Percentiles rank a stretch among this genome's conserved stretches.
These are phyloP conservation scores for Caiman crocodilus DNA, from an alignment of 2,797 vertebrate species.

Conservation along the genomic window DNA sequence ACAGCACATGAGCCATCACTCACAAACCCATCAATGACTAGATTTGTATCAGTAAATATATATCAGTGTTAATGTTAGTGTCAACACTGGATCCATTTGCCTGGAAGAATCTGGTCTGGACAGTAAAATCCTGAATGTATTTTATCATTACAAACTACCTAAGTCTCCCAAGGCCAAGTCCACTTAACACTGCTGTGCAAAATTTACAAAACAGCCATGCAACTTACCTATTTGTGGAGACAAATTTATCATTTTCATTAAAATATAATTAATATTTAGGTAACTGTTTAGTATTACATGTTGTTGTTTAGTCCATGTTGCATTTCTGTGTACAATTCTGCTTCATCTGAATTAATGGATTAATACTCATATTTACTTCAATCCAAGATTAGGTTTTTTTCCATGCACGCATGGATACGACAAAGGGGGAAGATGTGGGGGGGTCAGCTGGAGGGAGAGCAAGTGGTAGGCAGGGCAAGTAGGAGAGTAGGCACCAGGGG, in stretches of 20 bases:
- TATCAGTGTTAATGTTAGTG: not conserved
- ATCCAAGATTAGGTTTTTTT: no score
- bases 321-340: not conserved
- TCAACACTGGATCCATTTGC: not conserved
- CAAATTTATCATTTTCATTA: not conserved
- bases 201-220: not conserved
- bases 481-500: no score
- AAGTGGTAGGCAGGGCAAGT: no score
- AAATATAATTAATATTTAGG: not conserved
- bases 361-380: no score
- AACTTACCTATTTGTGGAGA: not conserved
- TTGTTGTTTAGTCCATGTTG: not conserved
- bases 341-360: not conserved
- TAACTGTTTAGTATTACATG: not conserved
- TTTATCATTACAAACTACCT: not conserved
- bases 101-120: not conserved
- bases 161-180: not conserved
- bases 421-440: no score
- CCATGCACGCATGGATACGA: no score
- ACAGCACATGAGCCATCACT: no score
- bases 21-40: no score
- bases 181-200: not conserved
- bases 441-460: no score
- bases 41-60: not conserved
- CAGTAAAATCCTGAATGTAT: not conserved